Percentiles rank a stretch among this genome's conserved stretches.
Evolutionary conservation across 2,797 vertebrate genomes (phyloP).

Genomic region (Varecia variegata): DNA sequence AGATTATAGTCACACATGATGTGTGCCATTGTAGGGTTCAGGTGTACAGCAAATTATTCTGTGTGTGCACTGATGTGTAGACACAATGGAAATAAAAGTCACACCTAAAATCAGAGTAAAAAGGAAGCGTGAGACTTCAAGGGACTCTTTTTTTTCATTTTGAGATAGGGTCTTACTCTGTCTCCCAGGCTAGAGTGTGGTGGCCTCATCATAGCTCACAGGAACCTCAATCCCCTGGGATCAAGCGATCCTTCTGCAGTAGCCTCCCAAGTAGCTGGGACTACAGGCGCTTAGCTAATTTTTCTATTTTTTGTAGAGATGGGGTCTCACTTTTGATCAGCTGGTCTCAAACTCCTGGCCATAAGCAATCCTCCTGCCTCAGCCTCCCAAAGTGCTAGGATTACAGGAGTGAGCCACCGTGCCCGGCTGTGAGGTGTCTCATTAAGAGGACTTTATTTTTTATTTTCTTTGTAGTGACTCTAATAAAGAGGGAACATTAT

Average conservation of each 20-base stretch:
- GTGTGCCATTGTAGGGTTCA: accelerated
- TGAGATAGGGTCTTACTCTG: background rate
- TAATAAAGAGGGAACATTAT: background rate
- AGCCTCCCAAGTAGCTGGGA: background rate
- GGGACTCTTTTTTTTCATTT: background rate
- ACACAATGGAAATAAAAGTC: background rate
- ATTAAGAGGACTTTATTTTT: background rate
- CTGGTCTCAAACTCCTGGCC: background rate
- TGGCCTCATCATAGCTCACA: background rate
- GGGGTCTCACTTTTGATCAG: background rate
- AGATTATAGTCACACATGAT: accelerated
- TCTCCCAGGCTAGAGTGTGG: background rate
- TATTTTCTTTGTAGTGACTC: background rate
- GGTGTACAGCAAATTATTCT: background rate
- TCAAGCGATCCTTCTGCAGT: background rate
- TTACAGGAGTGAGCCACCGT: background rate
- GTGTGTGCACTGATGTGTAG: accelerated
- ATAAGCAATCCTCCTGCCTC: background rate
- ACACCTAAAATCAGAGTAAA: background rate
- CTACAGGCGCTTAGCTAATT: background rate
- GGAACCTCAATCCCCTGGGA: background rate
- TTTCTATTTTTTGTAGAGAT: background rate
- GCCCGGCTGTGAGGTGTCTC: background rate
- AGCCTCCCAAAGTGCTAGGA: background rate
- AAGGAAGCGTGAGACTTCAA: accelerated